Conservation (phyloP, 2,888 invertebrate species). For the Synanthedon formicaeformis region DNA sequence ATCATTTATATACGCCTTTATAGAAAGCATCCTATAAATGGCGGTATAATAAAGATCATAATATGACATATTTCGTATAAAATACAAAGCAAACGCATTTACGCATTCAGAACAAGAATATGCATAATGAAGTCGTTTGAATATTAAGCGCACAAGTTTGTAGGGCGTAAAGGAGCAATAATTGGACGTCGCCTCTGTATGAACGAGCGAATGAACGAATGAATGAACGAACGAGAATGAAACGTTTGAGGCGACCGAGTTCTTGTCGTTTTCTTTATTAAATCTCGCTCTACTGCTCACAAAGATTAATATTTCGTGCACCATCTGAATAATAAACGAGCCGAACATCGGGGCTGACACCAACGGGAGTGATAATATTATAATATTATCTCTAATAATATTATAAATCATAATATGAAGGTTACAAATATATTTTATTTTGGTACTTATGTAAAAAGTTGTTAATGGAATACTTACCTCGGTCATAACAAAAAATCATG, state of each 20-base stretch:
- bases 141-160: not conserved
- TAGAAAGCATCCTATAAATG: too few relatives aligned
- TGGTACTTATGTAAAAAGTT: too few relatives aligned
- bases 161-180: not conserved
- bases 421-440: too few relatives aligned
- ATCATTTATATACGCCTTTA: too few relatives aligned
- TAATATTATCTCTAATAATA: too few relatives aligned
- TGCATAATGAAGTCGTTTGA: not conserved
- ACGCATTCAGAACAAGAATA: not conserved
- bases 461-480: too few relatives aligned
- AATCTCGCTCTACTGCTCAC: conserved; percentile 7
- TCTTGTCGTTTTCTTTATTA: conserved; percentile 6
- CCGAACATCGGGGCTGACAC: not conserved
- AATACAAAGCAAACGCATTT: not conserved
- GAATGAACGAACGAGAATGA: not conserved
- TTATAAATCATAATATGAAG: too few relatives aligned
- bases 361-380: not conserved
- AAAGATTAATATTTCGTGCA: conserved; percentile 9
- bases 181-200: not conserved
- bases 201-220: too few relatives aligned
- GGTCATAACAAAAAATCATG: too few relatives aligned
- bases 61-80: not conserved
- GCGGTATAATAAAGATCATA: not conserved
- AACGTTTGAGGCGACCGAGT: not conserved
- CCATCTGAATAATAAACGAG: conserved; percentile 5